These are phyloP conservation scores for Rosalia funebris DNA, from an alignment of 2,888 invertebrate genomes.

Conservation along the genomic window DNA sequence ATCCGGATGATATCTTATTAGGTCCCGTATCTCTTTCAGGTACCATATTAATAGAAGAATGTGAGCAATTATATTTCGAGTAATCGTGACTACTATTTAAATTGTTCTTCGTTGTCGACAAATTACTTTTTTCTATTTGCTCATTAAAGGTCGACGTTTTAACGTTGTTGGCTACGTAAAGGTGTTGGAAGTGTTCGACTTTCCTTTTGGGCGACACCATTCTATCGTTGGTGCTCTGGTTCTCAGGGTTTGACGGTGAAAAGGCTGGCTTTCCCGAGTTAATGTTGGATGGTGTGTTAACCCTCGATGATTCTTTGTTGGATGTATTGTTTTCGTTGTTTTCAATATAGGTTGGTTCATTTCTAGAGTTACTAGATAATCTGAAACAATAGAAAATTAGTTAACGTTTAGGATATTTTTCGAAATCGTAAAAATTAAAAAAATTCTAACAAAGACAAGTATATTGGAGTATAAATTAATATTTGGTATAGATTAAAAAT, in stretches of 20 bases:
- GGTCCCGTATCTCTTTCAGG: constrained; percentile 67
- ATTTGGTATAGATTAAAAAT: too few species aligned
- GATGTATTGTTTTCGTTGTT: constrained; percentile 46
- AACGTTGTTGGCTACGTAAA: constrained; percentile 62
- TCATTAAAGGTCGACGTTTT: constrained; percentile 62
- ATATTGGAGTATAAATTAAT: too few species aligned
- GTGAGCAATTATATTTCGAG: constrained; percentile 52
- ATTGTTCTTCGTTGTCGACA: constrained; percentile 52
- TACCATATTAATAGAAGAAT: constrained; percentile 63
- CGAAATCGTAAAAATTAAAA: too few species aligned
- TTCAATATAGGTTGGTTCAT: constrained; percentile 56
- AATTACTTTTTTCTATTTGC: constrained; percentile 55
- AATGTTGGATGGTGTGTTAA: constrained; percentile 59
- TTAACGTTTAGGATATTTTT: too few species aligned
- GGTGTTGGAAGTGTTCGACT: constrained; percentile 60
- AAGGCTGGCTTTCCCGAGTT: constrained; percentile 46
- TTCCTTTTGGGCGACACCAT: constrained; percentile 63
- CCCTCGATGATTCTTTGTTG: constrained; percentile 53
- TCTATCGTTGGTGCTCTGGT: constrained; percentile 50
- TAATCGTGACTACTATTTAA: constrained; percentile 53
- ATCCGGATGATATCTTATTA: constrained; percentile 64
- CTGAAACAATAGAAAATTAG: constrained; percentile 59
- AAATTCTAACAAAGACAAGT: too few species aligned
- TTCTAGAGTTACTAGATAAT: constrained; percentile 66
- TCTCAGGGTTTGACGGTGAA: constrained; percentile 44